phyloP scores from a whole-genome alignment of 2,113 vertebrate genomes.

The Bujurquina vittata region DNA sequence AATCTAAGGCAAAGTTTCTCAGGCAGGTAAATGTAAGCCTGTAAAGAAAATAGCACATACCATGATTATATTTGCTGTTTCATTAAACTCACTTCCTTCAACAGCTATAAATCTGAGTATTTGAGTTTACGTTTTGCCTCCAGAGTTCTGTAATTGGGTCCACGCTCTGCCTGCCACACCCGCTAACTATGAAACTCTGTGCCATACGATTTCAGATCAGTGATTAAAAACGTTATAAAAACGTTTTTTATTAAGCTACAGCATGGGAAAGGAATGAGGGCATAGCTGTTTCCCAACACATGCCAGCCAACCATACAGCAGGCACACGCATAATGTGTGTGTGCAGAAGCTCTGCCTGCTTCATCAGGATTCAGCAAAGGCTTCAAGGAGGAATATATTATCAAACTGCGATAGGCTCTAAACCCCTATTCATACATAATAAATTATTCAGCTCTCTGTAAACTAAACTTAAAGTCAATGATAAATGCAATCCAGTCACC shows the following conservation, averaged over 20 bases:
- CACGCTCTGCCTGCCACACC: too few relatives aligned
- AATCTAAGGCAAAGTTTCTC: too few relatives aligned
- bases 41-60: too few relatives aligned
- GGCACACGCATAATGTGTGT: neutral
- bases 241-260: neutral
- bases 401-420: constrained; percentile 69
- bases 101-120: too few relatives aligned
- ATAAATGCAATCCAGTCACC: constrained; percentile 73
- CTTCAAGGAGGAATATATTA: constrained; percentile 79
- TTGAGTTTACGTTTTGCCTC: too few relatives aligned
- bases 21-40: too few relatives aligned
- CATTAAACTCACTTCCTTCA: too few relatives aligned
- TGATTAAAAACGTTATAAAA: neutral
- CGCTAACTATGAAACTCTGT: too few relatives aligned
- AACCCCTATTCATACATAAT: constrained; percentile 79
- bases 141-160: too few relatives aligned
- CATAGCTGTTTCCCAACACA: constrained; percentile 48
- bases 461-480: constrained; percentile 79
- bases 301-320: neutral
- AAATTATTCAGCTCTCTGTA: constrained; percentile 79
- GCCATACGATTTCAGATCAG: neutral
- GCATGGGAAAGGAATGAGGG: constrained; percentile 31
- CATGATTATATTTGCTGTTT: too few relatives aligned
- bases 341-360: constrained; percentile 19
- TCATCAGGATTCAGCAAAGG: constrained; percentile 71